Base-by-base conservation (phyloP, 2,888 invertebrate genomes). In the Subacronicta megacephala region DNA sequence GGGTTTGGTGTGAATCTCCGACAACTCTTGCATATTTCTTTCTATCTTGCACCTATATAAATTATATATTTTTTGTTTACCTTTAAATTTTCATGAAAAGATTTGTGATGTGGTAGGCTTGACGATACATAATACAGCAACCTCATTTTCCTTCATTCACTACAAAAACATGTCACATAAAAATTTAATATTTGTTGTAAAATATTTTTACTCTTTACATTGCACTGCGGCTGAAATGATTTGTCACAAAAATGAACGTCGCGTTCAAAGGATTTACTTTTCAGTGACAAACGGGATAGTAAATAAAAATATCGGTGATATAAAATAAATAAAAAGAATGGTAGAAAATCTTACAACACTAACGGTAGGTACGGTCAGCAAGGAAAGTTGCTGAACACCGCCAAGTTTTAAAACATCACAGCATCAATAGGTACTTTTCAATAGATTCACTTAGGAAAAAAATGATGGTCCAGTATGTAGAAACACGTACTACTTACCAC, bases 241-340 rank as follows among this genome's bases (percentile, higher is more conserved):
- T 65, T 62, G 55, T 62, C 55, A 68, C 42, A 55, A 68, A 69
- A 62, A 49, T 54, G 44, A 64, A 68, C 33, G 62, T 23, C 12
- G 33, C 35, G 16, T 35, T 60, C 51, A 55, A 65, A 71, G 54
- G 60, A 45, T 50, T 41, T 53, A 43, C 47, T 36, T 41, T 55
- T 49, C 44, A 65, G 17, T 52, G 52, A 54, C 51, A 52, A 45
- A 26, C 40, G 36, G 36, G 47, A 68, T 23, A 51, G 38, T 46
- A 67, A 62, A 49, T 49, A 67, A 67, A 61, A 63, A 47, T 16
- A 49, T 31, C 7, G 18, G 17, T 37, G 43, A 37, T 40, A 29
- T 12, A 41, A 56, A 36, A 26, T 31, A 41, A 51, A 56, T 41
- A 47, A 55, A 54, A 16, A 20, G 6, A 26, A 26, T 26, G 10